Conservation (phyloP, 2,888 invertebrate species). For the Papilio demoleus region DNA sequence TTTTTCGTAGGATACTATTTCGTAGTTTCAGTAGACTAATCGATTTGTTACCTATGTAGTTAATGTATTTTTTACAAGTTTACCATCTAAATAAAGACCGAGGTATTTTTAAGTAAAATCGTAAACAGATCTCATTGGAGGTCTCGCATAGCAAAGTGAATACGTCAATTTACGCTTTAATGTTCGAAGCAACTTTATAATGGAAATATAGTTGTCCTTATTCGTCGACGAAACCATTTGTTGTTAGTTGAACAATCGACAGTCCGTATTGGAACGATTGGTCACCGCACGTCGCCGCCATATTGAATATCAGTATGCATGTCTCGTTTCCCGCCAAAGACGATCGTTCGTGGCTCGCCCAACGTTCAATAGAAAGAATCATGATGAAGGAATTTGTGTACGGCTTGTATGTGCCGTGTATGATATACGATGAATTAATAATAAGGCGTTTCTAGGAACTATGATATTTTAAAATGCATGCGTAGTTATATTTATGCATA, state of each 20-base stretch:
- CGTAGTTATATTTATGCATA: slow-evolving; percentile 44
- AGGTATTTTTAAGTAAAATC: no score
- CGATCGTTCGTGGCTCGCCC: slow-evolving; percentile 72
- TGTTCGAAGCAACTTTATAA: slow-evolving; percentile 41
- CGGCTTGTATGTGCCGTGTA: slow-evolving; percentile 63
- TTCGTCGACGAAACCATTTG: slow-evolving; percentile 71
- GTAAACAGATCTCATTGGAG: slow-evolving; percentile 10
- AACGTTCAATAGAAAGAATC: slow-evolving; percentile 78
- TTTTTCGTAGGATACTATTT: no score
- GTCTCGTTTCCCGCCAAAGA: slow-evolving; percentile 73
- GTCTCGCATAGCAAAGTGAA: slow-evolving; percentile 17
- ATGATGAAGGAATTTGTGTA: slow-evolving; percentile 77
- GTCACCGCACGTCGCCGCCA: slow-evolving; percentile 64
- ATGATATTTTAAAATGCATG: slow-evolving; percentile 50
- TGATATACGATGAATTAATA: slow-evolving; percentile 66
- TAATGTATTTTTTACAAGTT: no score
- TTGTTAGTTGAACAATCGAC: slow-evolving; percentile 61
- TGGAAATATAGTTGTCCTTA: slow-evolving; percentile 54
- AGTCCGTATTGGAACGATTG: slow-evolving; percentile 54
- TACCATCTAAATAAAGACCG: no score
- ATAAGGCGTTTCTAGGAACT: slow-evolving; percentile 58
- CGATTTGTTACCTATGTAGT: no score
- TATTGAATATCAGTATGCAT: slow-evolving; percentile 67
- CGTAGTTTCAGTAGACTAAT: no score
- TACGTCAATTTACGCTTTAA: slow-evolving; percentile 38